Evolutionary conservation across 2,797 vertebrate genomes (phyloP), one percentile per base, ranked within the genome.

Genomic region (Spinibarbus caldwelli): DNA sequence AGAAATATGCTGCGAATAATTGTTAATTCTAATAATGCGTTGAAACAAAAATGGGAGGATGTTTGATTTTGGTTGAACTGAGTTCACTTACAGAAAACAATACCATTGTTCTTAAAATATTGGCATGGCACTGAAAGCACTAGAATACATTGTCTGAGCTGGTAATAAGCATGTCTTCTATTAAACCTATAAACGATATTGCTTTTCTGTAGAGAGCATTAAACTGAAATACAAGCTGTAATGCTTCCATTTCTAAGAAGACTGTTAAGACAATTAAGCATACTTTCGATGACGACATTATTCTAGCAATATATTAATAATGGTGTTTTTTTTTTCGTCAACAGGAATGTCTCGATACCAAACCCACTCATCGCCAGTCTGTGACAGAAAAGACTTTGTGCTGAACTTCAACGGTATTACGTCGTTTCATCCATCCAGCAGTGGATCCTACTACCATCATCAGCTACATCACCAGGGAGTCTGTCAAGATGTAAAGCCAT

Each of bases 401-500:
- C 95, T 99, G 91, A 98, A 98, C 93, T 96, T 99, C 83, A 99
- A 97, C 5, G 96, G 98, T 80, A 96, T 98, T 91, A 97, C 97
- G 19, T 97, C 97, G n/a, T 96, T 99, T 86, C 97, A 98, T 82
- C 96, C 98, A 0, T 96, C 95, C 1, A 94, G 93, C 80, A 93
- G 96, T 29, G 96, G 97, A 84, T 96, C 97, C 0, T 98, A 98
- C 77, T 98, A 98, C 31, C 94, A 91, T 3, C 92, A 92, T 29
- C 92, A 90, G 62, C 85, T 89, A 11, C 96, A 97, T 31, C 95
- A 96, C 72, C 97, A 99, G 87, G 97, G 96, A 70, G 95, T 97
- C 87, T 99, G 96, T 83, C 97, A 98, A 88, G 98, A 99, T 88
- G 97, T 98, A 78, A 99, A 99, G 91, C 97, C 98, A 19, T 97